phyloP scores from a whole-genome alignment of 2,888 invertebrate species.

The Candidula unifasciata region DNA sequence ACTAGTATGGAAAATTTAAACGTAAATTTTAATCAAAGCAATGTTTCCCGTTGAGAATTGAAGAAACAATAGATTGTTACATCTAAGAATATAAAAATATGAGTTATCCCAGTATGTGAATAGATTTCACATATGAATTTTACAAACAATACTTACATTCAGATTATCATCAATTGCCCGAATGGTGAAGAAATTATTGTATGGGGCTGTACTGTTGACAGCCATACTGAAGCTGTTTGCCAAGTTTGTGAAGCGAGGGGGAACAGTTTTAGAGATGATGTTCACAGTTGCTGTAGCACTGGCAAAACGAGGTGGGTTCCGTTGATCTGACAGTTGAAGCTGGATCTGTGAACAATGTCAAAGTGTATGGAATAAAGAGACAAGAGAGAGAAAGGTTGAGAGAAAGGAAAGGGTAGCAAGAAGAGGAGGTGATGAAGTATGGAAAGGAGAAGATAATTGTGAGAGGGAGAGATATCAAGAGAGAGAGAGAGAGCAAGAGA shows the following conservation, averaged over 20 bases:
- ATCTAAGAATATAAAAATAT: no score
- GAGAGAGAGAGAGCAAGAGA: no score
- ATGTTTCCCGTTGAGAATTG: no score
- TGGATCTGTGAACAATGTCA: slow-evolving; percentile 60
- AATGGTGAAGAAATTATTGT: slow-evolving; percentile 59
- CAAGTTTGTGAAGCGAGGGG: slow-evolving; percentile 47
- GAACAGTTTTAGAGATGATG: slow-evolving; percentile 54
- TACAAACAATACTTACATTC: slow-evolving; percentile 48
- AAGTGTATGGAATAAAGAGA: neutral
- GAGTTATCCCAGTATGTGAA: neutral
- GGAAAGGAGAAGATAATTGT: no score
- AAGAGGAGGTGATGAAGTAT: no score
- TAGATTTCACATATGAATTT: no score
- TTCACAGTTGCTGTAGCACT: slow-evolving; percentile 59
- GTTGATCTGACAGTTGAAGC: slow-evolving; percentile 63
- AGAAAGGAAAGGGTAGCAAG: no score
- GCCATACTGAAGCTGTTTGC: neutral
- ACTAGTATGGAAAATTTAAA: no score
- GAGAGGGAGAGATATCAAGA: no score
- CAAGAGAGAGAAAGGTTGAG: no score
- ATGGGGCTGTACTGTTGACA: slow-evolving; percentile 57
- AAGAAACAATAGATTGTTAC: no score
- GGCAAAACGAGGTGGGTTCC: slow-evolving; percentile 58
- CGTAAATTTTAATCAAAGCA: no score
- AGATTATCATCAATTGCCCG: slow-evolving; percentile 66